Evolutionary conservation across 92 coral and sea anemone species (phyloP).

Genomic region (Porites divaricata): DNA sequence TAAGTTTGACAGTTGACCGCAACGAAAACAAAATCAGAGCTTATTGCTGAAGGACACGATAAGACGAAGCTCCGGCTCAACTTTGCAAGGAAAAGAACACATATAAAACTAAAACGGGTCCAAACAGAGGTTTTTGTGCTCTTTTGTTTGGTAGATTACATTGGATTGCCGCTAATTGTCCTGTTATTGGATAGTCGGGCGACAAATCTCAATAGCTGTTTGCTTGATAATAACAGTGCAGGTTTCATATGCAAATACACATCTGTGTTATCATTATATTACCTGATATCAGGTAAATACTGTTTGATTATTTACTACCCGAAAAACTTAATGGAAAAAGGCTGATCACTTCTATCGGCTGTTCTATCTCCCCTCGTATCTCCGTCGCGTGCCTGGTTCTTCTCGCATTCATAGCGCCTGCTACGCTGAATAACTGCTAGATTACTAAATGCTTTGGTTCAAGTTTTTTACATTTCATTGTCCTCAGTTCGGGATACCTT

Average conservation of each 20-base stretch:
- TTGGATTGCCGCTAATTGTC: constrained; percentile 12
- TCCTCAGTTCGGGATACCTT: too few species aligned
- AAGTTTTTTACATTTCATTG: too few species aligned
- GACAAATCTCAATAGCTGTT: constrained; percentile 18
- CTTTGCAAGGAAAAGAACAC: background rate
- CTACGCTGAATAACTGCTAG: too few species aligned
- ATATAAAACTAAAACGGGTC: background rate
- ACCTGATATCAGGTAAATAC: constrained; percentile 13
- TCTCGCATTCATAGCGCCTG: too few species aligned
- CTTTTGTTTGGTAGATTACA: constrained; percentile 19
- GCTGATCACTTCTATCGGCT: too few species aligned
- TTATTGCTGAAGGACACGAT: constrained; percentile 13
- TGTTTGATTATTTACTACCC: constrained; percentile 2
- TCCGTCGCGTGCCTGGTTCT: too few species aligned
- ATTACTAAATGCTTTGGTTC: too few species aligned
- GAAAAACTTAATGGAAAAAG: background rate
- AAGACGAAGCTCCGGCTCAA: background rate
- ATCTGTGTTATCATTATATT: background rate
- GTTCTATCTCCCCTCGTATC: too few species aligned
- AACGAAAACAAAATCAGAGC: background rate
- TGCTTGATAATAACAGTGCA: constrained; percentile 16
- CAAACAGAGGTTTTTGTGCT: constrained; percentile 8
- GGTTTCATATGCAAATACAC: constrained; percentile 31
- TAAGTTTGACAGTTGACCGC: constrained; percentile 16
- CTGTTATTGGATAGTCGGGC: constrained; percentile 27